These are phyloP conservation scores for Kryphioiulus occultus DNA, from an alignment of 2,888 invertebrate genomes.

Conservation along the genomic window DNA sequence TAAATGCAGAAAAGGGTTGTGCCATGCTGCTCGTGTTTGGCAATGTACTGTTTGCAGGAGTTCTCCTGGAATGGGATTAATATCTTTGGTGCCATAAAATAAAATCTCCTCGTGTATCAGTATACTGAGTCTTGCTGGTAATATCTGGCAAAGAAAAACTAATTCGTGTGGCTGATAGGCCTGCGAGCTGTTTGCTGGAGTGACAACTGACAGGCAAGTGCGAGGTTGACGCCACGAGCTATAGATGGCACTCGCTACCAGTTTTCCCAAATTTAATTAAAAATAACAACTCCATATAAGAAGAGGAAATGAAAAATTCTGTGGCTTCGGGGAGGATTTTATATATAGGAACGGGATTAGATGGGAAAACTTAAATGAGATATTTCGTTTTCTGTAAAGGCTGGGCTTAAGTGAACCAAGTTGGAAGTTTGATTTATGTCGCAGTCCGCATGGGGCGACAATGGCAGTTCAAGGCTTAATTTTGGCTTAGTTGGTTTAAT, in stretches of 20 bases:
- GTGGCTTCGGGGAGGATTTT: slow-evolving; percentile 13
- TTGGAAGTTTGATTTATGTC: slow-evolving; percentile 24
- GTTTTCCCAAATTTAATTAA: slow-evolving; percentile 35
- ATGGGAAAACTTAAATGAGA: slow-evolving; percentile 24
- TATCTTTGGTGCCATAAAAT: slow-evolving; percentile 12
- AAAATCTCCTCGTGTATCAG: not conserved
- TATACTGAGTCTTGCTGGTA: not conserved
- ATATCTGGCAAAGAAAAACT: not conserved
- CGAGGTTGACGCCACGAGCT: not conserved
- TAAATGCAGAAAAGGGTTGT: not conserved
- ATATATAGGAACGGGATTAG: not conserved
- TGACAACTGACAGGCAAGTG: not conserved
- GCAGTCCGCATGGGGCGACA: not conserved
- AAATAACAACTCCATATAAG: slow-evolving; percentile 29
- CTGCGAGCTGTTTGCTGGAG: not conserved
- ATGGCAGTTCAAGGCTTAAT: slow-evolving; percentile 3
- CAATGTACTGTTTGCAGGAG: not conserved
- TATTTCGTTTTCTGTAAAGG: not conserved
- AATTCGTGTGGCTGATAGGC: not conserved
- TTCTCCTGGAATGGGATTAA: not conserved
- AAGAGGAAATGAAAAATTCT: slow-evolving; percentile 39
- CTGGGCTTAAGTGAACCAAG: slow-evolving; percentile 4
- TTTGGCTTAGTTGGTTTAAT: not conserved
- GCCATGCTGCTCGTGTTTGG: not conserved
- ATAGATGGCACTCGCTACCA: slow-evolving; percentile 27